Conservation (phyloP, 2,888 invertebrate species). For the Acanthacorydalis orientalis region DNA sequence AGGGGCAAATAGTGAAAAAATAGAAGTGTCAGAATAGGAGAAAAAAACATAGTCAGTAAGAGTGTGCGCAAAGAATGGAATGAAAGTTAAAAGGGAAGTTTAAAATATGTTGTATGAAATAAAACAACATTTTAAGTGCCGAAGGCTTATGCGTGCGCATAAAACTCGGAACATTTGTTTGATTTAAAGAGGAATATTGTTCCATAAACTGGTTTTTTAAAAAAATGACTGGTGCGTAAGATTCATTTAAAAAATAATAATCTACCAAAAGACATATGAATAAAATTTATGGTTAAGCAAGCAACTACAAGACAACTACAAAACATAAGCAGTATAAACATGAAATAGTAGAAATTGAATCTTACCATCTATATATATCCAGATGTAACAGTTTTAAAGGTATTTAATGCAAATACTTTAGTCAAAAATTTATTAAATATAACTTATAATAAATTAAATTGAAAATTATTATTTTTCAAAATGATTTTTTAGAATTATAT, state of each 20-base stretch:
- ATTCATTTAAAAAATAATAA: neutral
- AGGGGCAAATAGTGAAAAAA: slow-evolving; percentile 32
- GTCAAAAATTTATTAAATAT: no score
- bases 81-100: neutral
- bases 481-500: no score
- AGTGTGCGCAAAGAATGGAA: neutral
- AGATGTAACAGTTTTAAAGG: no score
- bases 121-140: neutral
- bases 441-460: no score
- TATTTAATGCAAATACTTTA: no score
- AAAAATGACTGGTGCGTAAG: neutral
- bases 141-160: neutral
- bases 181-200: neutral
- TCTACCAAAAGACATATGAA: slow-evolving; percentile 1
- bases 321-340: slow-evolving; percentile 4
- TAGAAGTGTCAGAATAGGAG: slow-evolving; percentile 33
- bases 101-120: neutral
- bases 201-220: neutral
- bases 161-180: neutral
- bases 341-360: slow-evolving; percentile 19
- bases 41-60: slow-evolving; percentile 20
- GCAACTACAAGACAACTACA: slow-evolving; percentile 6
- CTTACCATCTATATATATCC: slow-evolving; percentile 29
- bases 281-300: slow-evolving; percentile 3
- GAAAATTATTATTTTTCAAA: no score